phyloP scores from a whole-genome alignment of 2,888 invertebrate genomes.

The Acanthosepion esculentum region DNA sequence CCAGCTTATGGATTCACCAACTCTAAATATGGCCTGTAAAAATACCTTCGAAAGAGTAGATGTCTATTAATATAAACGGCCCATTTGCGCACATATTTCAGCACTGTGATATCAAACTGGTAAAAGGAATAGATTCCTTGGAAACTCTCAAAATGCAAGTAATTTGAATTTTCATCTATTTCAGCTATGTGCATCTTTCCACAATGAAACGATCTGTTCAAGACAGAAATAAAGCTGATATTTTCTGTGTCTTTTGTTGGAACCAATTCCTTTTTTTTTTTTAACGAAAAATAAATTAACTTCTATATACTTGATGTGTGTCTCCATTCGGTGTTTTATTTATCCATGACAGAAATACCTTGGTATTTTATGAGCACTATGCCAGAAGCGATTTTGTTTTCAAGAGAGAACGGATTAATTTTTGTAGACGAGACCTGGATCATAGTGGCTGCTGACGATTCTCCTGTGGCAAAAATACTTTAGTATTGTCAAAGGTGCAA shows the following conservation, averaged over 20 bases:
- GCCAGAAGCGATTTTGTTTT: neutral
- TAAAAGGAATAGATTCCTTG: neutral
- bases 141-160: neutral
- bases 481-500: neutral
- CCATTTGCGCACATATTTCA: neutral
- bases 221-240: neutral
- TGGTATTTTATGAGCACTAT: neutral
- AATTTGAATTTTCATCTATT: slow-evolving; percentile 1
- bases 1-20: neutral
- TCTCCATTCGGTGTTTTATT: neutral
- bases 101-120: neutral
- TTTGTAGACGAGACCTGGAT: neutral
- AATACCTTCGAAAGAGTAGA: neutral
- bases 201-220: neutral
- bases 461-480: slow-evolving; percentile 4
- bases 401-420: neutral
- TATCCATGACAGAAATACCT: neutral
- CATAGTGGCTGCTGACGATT: neutral
- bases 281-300: slow-evolving; percentile 33
- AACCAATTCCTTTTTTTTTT: neutral
- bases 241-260: neutral
- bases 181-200: neutral
- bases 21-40: neutral
- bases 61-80: neutral
- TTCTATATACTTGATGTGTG: neutral